A percentile compares a stretch with the other conserved stretches of the same genome.
These are phyloP conservation scores for Micropoecilia bifurca DNA, from an alignment of 2,797 vertebrate species.

Conservation along the genomic window DNA sequence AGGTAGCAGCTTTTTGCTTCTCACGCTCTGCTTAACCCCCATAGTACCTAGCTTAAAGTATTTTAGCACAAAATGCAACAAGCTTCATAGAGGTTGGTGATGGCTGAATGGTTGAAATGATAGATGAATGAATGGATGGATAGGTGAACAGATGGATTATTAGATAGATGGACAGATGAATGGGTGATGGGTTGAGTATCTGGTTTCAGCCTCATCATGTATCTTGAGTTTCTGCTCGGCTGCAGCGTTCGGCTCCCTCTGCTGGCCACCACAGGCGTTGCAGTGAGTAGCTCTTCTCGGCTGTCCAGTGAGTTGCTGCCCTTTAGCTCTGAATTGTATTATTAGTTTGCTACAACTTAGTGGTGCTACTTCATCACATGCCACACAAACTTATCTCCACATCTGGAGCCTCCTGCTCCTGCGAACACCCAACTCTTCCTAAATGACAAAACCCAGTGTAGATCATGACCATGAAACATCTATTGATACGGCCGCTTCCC, in stretches of 20 bases:
- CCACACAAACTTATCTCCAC: slow-evolving; percentile 56
- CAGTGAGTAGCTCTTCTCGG: slow-evolving; percentile 75
- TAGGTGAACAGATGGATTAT: background rate
- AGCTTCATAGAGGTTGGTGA: too few relatives aligned
- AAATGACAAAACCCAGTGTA: slow-evolving; percentile 69
- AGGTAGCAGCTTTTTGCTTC: background rate
- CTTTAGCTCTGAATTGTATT: slow-evolving; percentile 74
- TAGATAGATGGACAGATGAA: background rate
- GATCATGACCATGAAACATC: slow-evolving; percentile 69
- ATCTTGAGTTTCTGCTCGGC: slow-evolving; percentile 65
- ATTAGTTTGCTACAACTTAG: slow-evolving; percentile 69
- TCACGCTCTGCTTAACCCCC: too few relatives aligned
- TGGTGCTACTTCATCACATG: slow-evolving; percentile 73
- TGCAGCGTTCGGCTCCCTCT: slow-evolving; percentile 33
- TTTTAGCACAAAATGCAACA: too few relatives aligned
- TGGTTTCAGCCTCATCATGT: slow-evolving; percentile 63
- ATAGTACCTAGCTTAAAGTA: too few relatives aligned
- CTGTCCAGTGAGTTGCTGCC: slow-evolving; percentile 75
- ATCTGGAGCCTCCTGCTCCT: slow-evolving; percentile 69
- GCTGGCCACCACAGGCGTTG: slow-evolving; percentile 75
- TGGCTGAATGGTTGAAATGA: background rate
- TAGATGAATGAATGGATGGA: background rate
- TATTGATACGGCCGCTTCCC: slow-evolving; percentile 65
- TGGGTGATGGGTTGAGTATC: slow-evolving; percentile 48
- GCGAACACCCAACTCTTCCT: slow-evolving; percentile 72